A percentile compares a stretch with the other conserved stretches of the same genome.
These are phyloP conservation scores for Drosophila antonietae DNA, from an alignment of 2,888 invertebrate species.

Conservation along the genomic window DNA sequence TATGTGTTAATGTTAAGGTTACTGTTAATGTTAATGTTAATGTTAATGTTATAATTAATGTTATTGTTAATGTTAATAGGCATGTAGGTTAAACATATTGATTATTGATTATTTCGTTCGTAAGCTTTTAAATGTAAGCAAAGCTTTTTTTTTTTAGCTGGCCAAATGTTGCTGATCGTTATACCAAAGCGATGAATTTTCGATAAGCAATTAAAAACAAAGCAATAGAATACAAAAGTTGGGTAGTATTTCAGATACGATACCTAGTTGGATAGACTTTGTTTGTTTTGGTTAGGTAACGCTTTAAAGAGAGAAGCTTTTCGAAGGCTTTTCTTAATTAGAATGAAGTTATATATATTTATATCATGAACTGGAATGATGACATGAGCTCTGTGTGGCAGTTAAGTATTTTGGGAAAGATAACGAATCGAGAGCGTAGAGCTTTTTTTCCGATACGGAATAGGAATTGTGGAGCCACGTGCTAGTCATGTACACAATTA, in stretches of 20 bases:
- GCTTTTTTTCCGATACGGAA: constrained; percentile 11
- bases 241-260: constrained; percentile 34
- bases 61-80: constrained; percentile 10
- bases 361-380: not conserved
- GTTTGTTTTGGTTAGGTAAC: constrained; percentile 10
- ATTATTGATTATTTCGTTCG: constrained; percentile 50
- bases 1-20: not conserved
- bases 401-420: not conserved
- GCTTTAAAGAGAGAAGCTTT: constrained; percentile 25
- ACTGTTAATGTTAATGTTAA: not conserved
- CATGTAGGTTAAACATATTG: constrained; percentile 25
- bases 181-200: constrained; percentile 27
- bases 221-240: constrained; percentile 10
- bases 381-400: constrained; percentile 14
- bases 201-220: constrained; percentile 36
- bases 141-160: constrained; percentile 49
- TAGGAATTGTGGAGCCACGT: constrained; percentile 5
- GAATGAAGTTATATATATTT: constrained; percentile 3
- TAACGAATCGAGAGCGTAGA: constrained; percentile 1
- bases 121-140: constrained; percentile 70
- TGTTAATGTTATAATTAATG: not conserved
- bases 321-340: constrained; percentile 7
- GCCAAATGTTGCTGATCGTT: constrained; percentile 34
- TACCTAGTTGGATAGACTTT: constrained; percentile 41
- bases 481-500: constrained; percentile 28